phyloP scores from a whole-genome alignment of 2,797 vertebrate species.

The Lepus oiostolus region DNA sequence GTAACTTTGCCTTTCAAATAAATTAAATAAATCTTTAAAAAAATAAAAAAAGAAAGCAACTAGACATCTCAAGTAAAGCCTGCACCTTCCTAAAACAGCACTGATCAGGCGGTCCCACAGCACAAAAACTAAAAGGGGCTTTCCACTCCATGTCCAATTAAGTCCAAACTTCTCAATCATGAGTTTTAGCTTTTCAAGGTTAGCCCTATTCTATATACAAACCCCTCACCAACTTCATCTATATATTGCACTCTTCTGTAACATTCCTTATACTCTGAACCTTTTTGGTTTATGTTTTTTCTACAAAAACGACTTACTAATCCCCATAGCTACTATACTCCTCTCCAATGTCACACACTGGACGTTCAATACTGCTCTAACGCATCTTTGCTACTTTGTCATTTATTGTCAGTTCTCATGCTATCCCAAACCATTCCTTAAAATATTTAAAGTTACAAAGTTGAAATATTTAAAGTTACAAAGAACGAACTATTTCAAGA shows the following conservation, averaged over 20 bases:
- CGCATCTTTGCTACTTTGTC: not conserved
- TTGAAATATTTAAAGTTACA: constrained; percentile 13
- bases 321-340: not conserved
- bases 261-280: not conserved
- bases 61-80: not conserved
- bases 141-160: not conserved
- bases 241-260: constrained; percentile 12
- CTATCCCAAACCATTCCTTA: constrained; percentile 9
- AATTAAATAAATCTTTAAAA: too few relatives aligned
- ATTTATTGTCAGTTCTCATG: not conserved
- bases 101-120: not conserved
- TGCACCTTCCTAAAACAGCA: not conserved
- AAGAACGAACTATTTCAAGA: not conserved
- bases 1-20: too few relatives aligned
- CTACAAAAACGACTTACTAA: constrained; percentile 30
- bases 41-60: not conserved
- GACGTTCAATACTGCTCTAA: not conserved
- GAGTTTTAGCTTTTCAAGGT: constrained; percentile 6
- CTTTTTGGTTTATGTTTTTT: not conserved
- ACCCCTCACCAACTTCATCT: not conserved
- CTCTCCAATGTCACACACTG: constrained; percentile 27
- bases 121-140: not conserved
- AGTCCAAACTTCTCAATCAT: not conserved
- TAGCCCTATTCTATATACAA: not conserved
- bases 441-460: constrained; percentile 45